Evolutionary conservation across 2,113 vertebrate species (phyloP).

Genomic region (Tonatia bakeri): DNA sequence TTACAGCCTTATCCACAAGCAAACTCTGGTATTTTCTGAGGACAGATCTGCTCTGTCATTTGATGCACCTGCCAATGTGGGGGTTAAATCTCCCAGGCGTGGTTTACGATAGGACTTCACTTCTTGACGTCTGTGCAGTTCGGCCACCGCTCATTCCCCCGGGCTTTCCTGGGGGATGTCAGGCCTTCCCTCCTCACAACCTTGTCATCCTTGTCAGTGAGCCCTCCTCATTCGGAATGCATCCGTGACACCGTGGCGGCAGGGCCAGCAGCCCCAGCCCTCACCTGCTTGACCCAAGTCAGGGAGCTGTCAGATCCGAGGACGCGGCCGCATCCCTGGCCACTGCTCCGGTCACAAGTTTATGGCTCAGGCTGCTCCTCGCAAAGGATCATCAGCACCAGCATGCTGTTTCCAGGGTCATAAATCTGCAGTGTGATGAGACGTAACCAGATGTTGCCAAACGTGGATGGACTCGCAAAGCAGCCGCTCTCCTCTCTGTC

Average conservation of each 20-base stretch:
- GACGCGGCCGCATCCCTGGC: neutral
- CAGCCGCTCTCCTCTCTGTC: constrained; percentile 54
- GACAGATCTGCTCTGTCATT: neutral
- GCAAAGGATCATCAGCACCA: constrained; percentile 72
- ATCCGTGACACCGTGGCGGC: neutral
- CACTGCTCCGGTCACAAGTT: constrained; percentile 65
- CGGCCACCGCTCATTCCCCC: neutral
- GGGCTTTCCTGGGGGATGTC: neutral
- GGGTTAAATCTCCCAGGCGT: neutral
- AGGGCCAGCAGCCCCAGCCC: neutral
- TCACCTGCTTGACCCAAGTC: constrained; percentile 49
- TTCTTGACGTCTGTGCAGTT: neutral
- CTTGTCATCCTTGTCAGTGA: neutral
- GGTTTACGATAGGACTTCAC: neutral
- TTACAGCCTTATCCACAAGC: neutral
- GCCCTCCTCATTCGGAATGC: neutral
- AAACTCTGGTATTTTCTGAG: neutral
- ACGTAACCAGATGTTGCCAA: constrained; percentile 82
- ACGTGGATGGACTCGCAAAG: constrained; percentile 78
- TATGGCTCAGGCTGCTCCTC: constrained; percentile 64
- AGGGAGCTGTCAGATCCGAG: constrained; percentile 21
- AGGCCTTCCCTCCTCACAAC: fast-evolving
- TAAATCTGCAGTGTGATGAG: constrained; percentile 85
- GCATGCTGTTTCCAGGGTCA: constrained; percentile 82
- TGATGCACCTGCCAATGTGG: neutral